Evolutionary conservation across 2,113 vertebrate genomes (phyloP).

Genomic region (Octodon degus): DNA sequence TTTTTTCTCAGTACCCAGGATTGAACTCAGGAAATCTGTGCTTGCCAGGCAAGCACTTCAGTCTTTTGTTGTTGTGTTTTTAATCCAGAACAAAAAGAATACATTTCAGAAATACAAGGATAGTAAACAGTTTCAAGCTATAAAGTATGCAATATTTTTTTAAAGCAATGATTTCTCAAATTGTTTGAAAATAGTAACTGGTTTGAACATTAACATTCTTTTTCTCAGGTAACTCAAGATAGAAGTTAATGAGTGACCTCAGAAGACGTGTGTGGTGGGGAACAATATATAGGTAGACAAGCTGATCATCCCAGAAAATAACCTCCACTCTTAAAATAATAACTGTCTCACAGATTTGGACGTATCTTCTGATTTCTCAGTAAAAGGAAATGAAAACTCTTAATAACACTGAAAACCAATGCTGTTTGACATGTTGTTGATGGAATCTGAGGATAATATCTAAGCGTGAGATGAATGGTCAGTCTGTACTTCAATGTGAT

Average conservation of each 20-base stretch:
- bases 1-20: background rate
- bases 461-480: background rate
- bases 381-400: slow-evolving; percentile 28
- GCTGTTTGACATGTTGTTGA: background rate
- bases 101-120: slow-evolving; percentile 14
- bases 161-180: slow-evolving; percentile 1
- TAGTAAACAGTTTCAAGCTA: background rate
- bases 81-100: slow-evolving; percentile 48
- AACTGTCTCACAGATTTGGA: background rate
- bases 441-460: slow-evolving; percentile 24
- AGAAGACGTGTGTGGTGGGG: slow-evolving; percentile 26
- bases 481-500: slow-evolving; percentile 4
- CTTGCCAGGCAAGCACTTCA: too few species aligned
- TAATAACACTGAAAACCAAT: slow-evolving; percentile 30
- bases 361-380: background rate
- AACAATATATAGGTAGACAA: background rate
- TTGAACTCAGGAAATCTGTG: too few species aligned
- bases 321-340: slow-evolving; percentile 56
- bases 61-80: background rate
- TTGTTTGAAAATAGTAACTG: slow-evolving; percentile 1
- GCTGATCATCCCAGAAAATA: slow-evolving; percentile 45
- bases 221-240: background rate
- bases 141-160: background rate
- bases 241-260: background rate
- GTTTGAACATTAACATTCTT: slow-evolving; percentile 34